Base-by-base conservation (phyloP, 2,797 vertebrate species). In the Myiotriccus ornatus region DNA sequence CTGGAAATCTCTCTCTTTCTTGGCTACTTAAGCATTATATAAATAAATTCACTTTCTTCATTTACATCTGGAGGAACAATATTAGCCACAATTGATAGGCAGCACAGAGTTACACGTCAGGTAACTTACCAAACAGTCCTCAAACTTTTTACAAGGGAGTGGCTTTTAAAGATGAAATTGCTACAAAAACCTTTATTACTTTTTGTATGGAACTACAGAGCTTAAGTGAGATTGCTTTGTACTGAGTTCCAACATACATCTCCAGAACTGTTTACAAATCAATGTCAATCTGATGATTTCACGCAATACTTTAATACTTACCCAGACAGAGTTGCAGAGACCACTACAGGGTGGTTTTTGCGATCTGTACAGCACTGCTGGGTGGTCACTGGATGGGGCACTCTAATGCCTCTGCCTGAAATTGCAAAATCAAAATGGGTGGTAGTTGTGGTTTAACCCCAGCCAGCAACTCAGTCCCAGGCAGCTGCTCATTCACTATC, bases 301-400 rank as follows among this genome's bases (percentile, higher is more conserved):
- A 81, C 62, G 14, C 20, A 49, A 41, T 10, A 49, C 5, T 77
- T 80, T 28, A 34, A 49, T 37, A 25, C 13, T 41, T 74, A 67
- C n/a, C 25, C 28, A 23, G 21, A 8, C 16, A 77, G 12, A 34
- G 17, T 49, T 53, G 46, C 22, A 41, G 28, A 57, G 14, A 65
- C 14, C 21, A 28, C 56, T 59, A 15, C 14, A 24, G 27, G 32
- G 76, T 56, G 30, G 27, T 32, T 70, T 81, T 44, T 69, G 52
- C 1, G 2, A 22, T 34, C 24, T n/a, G 4, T 39, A 17, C 1
- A 3, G 39, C 10, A 23, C 5, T 80, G 14, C 46, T n/a, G 28
- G 14, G 21, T 22, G 52, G 21, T n/a, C 74, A 44, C n/a, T 25
- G 6, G 6, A 74, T 49, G 46, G 32, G 1, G 3, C 13, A 50